Evolutionary conservation across 2,797 vertebrate genomes (phyloP).

Genomic region (Propithecus perrieri): DNA sequence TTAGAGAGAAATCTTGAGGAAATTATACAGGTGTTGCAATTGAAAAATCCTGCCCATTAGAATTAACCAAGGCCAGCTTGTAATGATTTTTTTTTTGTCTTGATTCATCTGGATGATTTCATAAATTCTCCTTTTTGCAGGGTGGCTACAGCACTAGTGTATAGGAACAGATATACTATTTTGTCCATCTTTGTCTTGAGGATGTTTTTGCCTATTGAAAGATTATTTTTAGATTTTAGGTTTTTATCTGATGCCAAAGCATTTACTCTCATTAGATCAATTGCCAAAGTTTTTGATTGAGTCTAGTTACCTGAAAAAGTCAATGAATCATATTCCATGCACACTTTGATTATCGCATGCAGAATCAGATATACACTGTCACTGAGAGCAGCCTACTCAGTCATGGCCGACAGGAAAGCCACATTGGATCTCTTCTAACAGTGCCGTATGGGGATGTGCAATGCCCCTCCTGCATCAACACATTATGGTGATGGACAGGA

Average conservation of each 20-base stretch:
- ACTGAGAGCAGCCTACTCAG: neutral
- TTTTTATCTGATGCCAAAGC: neutral
- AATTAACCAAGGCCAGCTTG: neutral
- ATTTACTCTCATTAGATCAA: constrained; percentile 31
- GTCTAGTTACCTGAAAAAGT: neutral
- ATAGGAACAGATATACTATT: neutral
- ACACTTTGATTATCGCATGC: neutral
- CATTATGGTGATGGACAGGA: neutral
- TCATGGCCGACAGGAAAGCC: neutral
- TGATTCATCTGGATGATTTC: neutral
- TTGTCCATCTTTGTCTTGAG: neutral
- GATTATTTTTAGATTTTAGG: constrained; percentile 2
- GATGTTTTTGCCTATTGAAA: neutral
- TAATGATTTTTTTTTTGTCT: neutral
- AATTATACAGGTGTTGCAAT: neutral
- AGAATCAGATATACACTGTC: neutral
- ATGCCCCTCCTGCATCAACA: neutral
- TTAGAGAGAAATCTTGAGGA: constrained; percentile 14
- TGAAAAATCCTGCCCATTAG: neutral
- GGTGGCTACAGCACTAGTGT: neutral
- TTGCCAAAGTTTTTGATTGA: neutral
- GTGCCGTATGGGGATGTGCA: neutral
- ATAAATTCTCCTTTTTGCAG: neutral
- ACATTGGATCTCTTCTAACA: neutral
- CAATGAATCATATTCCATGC: neutral